Conservation (phyloP, 2,797 vertebrate genomes). For the Knipowitschia caucasica region DNA sequence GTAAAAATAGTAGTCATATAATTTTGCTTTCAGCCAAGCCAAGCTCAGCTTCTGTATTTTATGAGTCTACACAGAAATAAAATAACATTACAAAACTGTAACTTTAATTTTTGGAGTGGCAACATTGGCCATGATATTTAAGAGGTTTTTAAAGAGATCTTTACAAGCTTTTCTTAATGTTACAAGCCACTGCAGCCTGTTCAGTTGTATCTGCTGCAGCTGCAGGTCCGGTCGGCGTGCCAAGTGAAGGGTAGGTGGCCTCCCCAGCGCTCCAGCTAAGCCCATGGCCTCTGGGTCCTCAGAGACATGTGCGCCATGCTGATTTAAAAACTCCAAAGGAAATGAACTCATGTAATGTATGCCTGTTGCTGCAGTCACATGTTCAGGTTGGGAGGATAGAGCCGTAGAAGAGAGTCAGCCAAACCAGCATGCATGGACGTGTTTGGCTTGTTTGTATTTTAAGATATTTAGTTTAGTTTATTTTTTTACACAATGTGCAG, state of each 20-base stretch:
- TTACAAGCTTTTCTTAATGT: slow-evolving; percentile 26
- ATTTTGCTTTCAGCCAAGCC: slow-evolving; percentile 1
- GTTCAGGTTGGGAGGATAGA: not conserved
- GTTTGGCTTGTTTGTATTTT: too few relatives aligned
- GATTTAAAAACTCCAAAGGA: slow-evolving; percentile 40
- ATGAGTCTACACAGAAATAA: not conserved
- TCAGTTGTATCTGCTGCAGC: slow-evolving; percentile 27
- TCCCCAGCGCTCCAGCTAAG: slow-evolving; percentile 22
- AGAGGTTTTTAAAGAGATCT: slow-evolving; percentile 23
- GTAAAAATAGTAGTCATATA: slow-evolving; percentile 12
- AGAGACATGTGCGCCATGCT: slow-evolving; percentile 6
- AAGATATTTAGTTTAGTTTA: too few relatives aligned
- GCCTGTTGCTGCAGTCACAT: slow-evolving; percentile 14
- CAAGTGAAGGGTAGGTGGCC: slow-evolving; percentile 15
- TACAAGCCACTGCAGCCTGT: slow-evolving; percentile 13
- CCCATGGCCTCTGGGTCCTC: slow-evolving; percentile 19
- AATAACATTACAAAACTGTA: slow-evolving; percentile 3
- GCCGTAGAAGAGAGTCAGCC: not conserved
- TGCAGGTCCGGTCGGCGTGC: not conserved
- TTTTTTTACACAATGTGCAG: too few relatives aligned
- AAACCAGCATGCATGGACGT: not conserved
- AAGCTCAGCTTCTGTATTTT: slow-evolving; percentile 2
- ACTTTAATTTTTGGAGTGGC: not conserved
- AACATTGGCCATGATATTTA: slow-evolving; percentile 17
- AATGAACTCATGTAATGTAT: slow-evolving; percentile 35